Evolutionary conservation across 2,113 vertebrate species (phyloP), one percentile per base, ranked within the genome.

Genomic region (Phoenicopterus ruber): DNA sequence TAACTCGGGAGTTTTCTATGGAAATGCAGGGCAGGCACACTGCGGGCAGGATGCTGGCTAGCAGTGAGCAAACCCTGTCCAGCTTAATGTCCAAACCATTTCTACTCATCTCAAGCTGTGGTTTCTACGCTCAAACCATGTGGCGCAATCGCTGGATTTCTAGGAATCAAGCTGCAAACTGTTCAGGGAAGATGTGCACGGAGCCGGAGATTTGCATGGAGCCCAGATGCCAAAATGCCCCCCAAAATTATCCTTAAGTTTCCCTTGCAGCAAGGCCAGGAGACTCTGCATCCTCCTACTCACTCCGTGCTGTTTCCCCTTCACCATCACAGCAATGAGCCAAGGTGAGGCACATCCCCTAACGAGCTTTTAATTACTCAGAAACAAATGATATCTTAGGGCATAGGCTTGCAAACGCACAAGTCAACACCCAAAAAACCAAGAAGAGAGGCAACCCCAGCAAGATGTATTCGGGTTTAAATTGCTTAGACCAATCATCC

Each of bases 401-500:
- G 21, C 24, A 31, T 2, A 14, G 3, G 6, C 14, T 65, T 42
- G 38, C 44, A 22, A 58, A 36, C 7, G 0, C 42, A 11, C 7
- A 11, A 78, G 16, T 25, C 38, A 19, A 32, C 3, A 0, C 36
- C 76, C 22, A n/a, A 82, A 82, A 47, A 29, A 17, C 5, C 52
- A 46, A 14, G 72, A 4, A 44, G 55, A 65, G 22, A 44, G 25
- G 52, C 57, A 32, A 50, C 13, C 31, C 55, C 32, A 67, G 81
- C 14, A 82, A 69, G 81, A 89, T 44, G 36, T 14, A 86, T 94
- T 82, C 6, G 66, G 76, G 66, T 65, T 86, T 63, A 13, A 63
- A 94, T 86, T 63, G 92, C 92, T 82, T 7, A 1, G n/a, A 82
- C 81, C 81, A 69, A 86, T 91, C 92, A 94, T 95, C 85, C 59